Conservation (phyloP, 2,888 invertebrate species). For the Xiphydria camelus region DNA sequence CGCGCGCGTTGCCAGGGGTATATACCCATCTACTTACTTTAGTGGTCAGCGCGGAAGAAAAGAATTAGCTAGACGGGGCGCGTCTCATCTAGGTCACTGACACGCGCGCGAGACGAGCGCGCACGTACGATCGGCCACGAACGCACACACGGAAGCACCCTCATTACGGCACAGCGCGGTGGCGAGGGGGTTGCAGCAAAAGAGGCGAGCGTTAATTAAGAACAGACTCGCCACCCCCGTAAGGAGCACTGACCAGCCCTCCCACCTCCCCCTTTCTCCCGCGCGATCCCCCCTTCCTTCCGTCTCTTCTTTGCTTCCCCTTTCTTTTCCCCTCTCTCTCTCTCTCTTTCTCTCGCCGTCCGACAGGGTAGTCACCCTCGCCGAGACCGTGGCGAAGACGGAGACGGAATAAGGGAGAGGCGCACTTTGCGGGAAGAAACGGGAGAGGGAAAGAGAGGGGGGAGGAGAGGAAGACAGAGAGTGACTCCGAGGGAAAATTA, state of each 20-base stretch:
- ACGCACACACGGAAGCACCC: constrained; percentile 45
- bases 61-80: constrained; percentile 56
- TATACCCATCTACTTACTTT: constrained; percentile 55
- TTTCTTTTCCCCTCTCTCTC: constrained; percentile 9
- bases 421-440: constrained; percentile 1
- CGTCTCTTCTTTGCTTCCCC: constrained; percentile 13
- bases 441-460: constrained; percentile 15
- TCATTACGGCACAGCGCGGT: constrained; percentile 51
- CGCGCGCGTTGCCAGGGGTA: constrained; percentile 24
- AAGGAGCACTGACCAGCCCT: constrained; percentile 55
- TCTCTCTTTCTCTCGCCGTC: constrained; percentile 17
- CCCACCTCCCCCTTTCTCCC: constrained; percentile 14
- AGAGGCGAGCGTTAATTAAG: constrained; percentile 58
- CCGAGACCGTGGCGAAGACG: constrained; percentile 26
- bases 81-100: constrained; percentile 56
- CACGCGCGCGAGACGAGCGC: constrained; percentile 40
- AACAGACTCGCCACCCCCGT: constrained; percentile 57
- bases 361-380: constrained; percentile 34
- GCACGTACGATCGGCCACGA: background rate
- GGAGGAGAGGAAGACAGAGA: constrained; percentile 19
- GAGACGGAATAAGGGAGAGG: constrained; percentile 9
- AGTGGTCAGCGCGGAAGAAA: constrained; percentile 55
- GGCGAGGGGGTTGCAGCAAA: constrained; percentile 52
- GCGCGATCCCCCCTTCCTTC: constrained; percentile 25
- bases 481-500: constrained; percentile 33